These are phyloP conservation scores for Adelphocoris suturalis DNA, from an alignment of 2,888 invertebrate genomes.

Conservation along the genomic window DNA sequence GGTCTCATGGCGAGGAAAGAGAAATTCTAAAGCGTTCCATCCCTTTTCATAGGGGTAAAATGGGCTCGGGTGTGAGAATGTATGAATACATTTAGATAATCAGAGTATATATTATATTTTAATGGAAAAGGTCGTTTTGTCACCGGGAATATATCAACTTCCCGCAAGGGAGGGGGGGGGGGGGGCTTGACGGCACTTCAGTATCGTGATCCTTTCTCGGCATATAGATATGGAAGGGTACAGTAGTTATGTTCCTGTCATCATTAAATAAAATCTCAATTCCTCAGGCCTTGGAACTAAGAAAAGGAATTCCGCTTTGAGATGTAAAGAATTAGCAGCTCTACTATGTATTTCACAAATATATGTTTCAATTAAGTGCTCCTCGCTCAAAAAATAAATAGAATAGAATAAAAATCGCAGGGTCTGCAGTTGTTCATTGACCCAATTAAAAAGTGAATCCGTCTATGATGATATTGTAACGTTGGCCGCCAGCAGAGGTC, in stretches of 20 bases:
- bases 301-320: no score
- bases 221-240: neutral
- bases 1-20: neutral
- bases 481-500: conserved; percentile 12
- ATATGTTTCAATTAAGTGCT: no score
- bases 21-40: conserved; percentile 12
- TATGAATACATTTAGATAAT: conserved; percentile 36
- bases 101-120: conserved; percentile 27
- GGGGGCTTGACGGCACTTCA: neutral
- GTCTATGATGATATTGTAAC: neutral
- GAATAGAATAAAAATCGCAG: neutral
- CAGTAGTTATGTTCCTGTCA: neutral
- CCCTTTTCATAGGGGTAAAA: neutral
- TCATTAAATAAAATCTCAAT: conserved; percentile 6
- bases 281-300: neutral
- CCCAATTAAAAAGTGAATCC: neutral
- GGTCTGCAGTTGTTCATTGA: neutral
- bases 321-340: no score
- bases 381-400: no score
- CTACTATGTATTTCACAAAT: no score
- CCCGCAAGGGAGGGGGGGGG: neutral
- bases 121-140: conserved; percentile 12
- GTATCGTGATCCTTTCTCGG: neutral
- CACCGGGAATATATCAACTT: neutral
- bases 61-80: neutral